phyloP scores from a whole-genome alignment of 2,113 vertebrate species.

The Lepus timidus region DNA sequence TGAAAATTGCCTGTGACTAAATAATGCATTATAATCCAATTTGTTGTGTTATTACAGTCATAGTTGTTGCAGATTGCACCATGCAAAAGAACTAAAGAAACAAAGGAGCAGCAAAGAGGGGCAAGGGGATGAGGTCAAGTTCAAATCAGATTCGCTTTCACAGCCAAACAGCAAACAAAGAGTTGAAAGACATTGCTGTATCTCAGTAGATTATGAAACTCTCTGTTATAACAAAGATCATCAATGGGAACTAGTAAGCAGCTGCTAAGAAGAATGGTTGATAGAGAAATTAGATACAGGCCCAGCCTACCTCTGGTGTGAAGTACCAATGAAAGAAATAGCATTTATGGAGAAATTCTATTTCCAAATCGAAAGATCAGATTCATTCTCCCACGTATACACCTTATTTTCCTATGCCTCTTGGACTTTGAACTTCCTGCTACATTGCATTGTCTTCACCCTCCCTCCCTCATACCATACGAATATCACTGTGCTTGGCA shows the following conservation, averaged over 20 bases:
- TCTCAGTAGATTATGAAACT: not conserved
- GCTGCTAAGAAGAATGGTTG: not conserved
- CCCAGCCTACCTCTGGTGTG: not conserved
- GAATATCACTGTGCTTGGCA: not conserved
- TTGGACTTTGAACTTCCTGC: not conserved
- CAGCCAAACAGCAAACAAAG: not conserved
- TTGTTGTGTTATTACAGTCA: not conserved
- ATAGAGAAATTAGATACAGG: not conserved
- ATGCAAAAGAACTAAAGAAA: not conserved
- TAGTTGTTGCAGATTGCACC: not conserved
- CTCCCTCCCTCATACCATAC: not conserved
- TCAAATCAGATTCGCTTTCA: not conserved
- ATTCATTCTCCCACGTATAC: not conserved
- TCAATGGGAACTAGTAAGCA: not conserved
- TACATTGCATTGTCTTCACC: not conserved
- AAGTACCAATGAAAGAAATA: not conserved
- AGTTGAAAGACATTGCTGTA: not conserved
- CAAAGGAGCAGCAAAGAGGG: not conserved
- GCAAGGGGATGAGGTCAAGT: not conserved
- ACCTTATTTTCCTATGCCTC: not conserved
- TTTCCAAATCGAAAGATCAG: slow-evolving; percentile 31
- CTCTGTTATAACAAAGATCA: not conserved
- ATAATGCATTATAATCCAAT: slow-evolving; percentile 28
- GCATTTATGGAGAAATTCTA: not conserved
- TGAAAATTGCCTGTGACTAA: slow-evolving; percentile 70